These are phyloP conservation scores for Hylyphantes graminicola DNA, from an alignment of 1,140 invertebrate genomes.

Conservation along the genomic window DNA sequence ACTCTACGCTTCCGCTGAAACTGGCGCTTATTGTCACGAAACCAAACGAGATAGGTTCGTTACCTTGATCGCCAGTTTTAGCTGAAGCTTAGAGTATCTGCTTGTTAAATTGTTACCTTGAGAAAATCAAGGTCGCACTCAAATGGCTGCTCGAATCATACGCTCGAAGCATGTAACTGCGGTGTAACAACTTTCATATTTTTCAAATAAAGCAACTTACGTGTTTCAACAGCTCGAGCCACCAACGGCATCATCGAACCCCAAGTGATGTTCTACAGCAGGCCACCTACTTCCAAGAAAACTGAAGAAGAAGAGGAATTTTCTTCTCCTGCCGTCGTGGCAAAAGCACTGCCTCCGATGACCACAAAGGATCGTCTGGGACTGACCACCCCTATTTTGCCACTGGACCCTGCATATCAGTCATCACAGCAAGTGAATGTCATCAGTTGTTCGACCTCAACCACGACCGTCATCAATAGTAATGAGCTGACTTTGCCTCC, in stretches of 20 bases:
- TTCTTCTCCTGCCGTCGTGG: neutral
- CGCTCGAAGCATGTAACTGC: too few species aligned
- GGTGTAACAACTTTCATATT: too few species aligned
- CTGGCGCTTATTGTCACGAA: too few species aligned
- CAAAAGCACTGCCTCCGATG: conserved; percentile 25
- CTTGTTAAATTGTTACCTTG: too few species aligned
- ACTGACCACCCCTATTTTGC: conserved; percentile 50
- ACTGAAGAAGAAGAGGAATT: neutral
- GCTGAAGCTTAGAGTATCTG: too few species aligned
- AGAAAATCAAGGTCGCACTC: too few species aligned
- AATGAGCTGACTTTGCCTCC: conserved; percentile 54
- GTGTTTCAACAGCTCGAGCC: conserved; percentile 9
- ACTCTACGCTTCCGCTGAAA: too few species aligned
- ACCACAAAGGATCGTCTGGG: conserved; percentile 19
- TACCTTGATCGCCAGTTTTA: too few species aligned
- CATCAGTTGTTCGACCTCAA: conserved; percentile 4
- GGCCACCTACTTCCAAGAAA: conserved; percentile 30
- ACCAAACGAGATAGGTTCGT: too few species aligned
- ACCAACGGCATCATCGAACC: conserved; percentile 56
- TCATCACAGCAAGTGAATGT: conserved; percentile 46
- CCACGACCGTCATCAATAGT: neutral
- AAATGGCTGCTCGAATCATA: too few species aligned
- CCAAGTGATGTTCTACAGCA: conserved; percentile 52
- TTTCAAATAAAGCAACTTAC: too few species aligned
- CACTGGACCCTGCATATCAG: conserved; percentile 51